These are phyloP conservation scores for Hippocampus abdominalis DNA, from an alignment of 2,113 vertebrate species.

Conservation along the genomic window DNA sequence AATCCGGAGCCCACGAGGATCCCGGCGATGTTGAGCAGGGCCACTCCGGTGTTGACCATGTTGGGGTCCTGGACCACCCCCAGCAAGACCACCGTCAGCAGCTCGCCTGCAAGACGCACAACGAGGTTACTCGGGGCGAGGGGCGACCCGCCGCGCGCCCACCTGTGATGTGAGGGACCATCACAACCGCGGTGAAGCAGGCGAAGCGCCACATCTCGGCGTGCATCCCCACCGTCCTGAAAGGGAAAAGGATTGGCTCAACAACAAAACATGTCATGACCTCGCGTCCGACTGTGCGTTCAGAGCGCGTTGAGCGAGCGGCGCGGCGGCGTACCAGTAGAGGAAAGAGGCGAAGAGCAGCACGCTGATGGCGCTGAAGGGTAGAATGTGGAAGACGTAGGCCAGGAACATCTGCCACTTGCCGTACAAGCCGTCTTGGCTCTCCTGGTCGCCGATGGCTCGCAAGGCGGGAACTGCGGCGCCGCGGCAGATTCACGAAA, in stretches of 20 bases:
- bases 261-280: no score
- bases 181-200: slow-evolving; percentile 81
- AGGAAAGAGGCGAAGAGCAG: slow-evolving; percentile 80
- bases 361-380: slow-evolving; percentile 84
- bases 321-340: slow-evolving; percentile 82
- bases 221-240: slow-evolving; percentile 83
- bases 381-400: slow-evolving; percentile 86
- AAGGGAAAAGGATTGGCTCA: not conserved
- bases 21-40: slow-evolving; percentile 85
- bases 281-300: no score
- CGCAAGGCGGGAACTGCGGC: slow-evolving; percentile 81
- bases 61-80: slow-evolving; percentile 87
- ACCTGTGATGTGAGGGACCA: slow-evolving; percentile 83
- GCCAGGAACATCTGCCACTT: slow-evolving; percentile 96
- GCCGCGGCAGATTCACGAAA: no score
- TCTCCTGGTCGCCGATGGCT: slow-evolving; percentile 89
- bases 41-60: slow-evolving; percentile 83
- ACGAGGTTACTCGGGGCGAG: no score
- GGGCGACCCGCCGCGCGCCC: slow-evolving; percentile 48
- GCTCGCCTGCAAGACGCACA: slow-evolving; percentile 65
- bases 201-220: slow-evolving; percentile 82
- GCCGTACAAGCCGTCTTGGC: slow-evolving; percentile 88
- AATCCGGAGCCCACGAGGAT: slow-evolving; percentile 86
- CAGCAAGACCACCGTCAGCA: slow-evolving; percentile 85
- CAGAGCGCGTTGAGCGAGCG: no score